Evolutionary conservation across 2,797 vertebrate species (phyloP).

Genomic region (Catostomus latipinnis): DNA sequence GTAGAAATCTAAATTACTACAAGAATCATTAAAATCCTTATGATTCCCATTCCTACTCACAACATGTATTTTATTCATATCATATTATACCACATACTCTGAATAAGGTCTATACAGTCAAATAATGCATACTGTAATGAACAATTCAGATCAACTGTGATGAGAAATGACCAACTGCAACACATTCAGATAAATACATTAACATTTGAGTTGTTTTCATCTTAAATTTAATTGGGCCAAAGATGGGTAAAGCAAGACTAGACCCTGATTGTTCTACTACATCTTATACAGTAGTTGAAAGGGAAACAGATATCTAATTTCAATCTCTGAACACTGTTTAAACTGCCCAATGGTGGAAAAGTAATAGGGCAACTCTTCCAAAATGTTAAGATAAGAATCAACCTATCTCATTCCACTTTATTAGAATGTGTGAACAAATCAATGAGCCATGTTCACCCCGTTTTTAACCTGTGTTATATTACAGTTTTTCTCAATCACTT

Average conservation of each 20-base stretch:
- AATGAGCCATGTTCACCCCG: slow-evolving; percentile 55
- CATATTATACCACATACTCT: too few relatives aligned
- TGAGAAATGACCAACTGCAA: too few relatives aligned
- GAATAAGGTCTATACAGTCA: too few relatives aligned
- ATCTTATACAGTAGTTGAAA: slow-evolving; percentile 2
- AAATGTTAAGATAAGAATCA: slow-evolving; percentile 63
- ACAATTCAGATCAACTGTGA: too few relatives aligned
- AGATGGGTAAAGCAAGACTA: slow-evolving; percentile 16
- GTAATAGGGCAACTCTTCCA: slow-evolving; percentile 53
- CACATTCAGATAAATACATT: too few relatives aligned
- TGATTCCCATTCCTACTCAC: too few relatives aligned
- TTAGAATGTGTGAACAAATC: slow-evolving; percentile 65
- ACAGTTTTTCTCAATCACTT: not conserved
- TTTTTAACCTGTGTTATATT: slow-evolving; percentile 54
- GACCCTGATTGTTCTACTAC: not conserved
- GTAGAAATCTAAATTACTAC: too few relatives aligned
- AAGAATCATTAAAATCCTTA: too few relatives aligned
- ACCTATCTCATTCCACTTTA: slow-evolving; percentile 66
- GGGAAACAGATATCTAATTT: slow-evolving; percentile 59
- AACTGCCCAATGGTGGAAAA: slow-evolving; percentile 53
- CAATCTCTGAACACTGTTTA: slow-evolving; percentile 52
- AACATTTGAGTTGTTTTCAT: not conserved
- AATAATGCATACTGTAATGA: too few relatives aligned
- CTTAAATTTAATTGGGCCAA: not conserved
- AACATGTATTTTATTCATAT: too few relatives aligned